These are phyloP conservation scores for Drosophila prolongata DNA, from an alignment of 2,888 invertebrate genomes.

Conservation along the genomic window DNA sequence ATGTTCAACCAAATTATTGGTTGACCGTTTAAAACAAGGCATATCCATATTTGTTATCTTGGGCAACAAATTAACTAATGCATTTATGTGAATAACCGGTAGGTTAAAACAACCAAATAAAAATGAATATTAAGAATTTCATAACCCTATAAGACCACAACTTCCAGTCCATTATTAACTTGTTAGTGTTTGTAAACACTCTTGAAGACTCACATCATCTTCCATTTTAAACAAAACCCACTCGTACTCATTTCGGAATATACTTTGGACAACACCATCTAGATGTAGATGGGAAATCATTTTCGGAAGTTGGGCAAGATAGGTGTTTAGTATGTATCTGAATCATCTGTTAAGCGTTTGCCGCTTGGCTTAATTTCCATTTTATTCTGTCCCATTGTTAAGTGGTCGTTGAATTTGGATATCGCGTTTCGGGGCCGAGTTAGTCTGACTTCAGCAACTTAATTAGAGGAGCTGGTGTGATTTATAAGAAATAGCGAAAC, in stretches of 20 bases:
- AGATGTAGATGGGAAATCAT: conserved; percentile 46
- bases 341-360: conserved; percentile 40
- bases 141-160: conserved; percentile 14
- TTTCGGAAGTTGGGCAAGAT: conserved; percentile 70
- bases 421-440: conserved; percentile 3
- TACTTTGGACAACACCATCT: conserved; percentile 15
- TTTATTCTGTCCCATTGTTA: conserved; percentile 48
- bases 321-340: conserved; percentile 32
- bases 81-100: not conserved
- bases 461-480: conserved; percentile 39
- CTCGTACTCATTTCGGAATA: conserved; percentile 2
- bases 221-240: conserved; percentile 20
- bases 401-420: conserved; percentile 18
- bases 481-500: conserved; percentile 30
- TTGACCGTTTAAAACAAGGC: conserved; percentile 1
- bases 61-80: not conserved
- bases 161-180: conserved; percentile 3
- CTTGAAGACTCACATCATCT: conserved; percentile 2
- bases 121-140: conserved; percentile 10
- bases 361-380: conserved; percentile 41
- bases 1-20: conserved; percentile 14
- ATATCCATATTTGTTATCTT: conserved; percentile 2
- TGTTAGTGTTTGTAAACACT: conserved; percentile 18
- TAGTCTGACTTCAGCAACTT: conserved; percentile 14
- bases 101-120: not conserved